Base-by-base conservation (phyloP, 1,140 invertebrate species). In the Drosophila sturtevanti region DNA sequence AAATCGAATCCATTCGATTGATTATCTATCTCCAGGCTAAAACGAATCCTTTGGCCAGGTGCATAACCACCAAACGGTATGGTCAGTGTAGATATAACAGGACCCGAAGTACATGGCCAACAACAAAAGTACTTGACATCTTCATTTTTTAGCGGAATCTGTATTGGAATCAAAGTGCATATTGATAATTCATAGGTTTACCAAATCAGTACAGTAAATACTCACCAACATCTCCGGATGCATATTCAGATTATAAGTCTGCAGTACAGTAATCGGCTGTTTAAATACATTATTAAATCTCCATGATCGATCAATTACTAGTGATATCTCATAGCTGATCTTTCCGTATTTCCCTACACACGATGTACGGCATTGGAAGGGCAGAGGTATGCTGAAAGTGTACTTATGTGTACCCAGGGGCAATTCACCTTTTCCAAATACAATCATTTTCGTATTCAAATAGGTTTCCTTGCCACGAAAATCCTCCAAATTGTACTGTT, bases 231-330 rank as follows among this genome's bases (percentile, higher is more conserved):
- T 61, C 10, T 87, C 70, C 2, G 91, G 71, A 44, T 94, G 93
- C 80, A 93, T 92, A 91, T 96, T 97, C 12, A 97, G 93, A 92
- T 97, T 95, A 52, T 95, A 93, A 6, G 94, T 94, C 63, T 94
- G 93, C n/a, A 96, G 92, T 5, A 97, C 94, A 4, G 95, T 96
- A 74, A 97, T 95, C 0, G 94, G 94, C 71, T 93, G 93, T 90
- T 95, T 96, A 38, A 93, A 93, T 66, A 95, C 94, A 71, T 95
- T 94, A 91, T 96, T 95, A 77, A 95, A 95, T 31, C 94, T 94
- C 95, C 95, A 96, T 16, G 95, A 95, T 27, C 95, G 93, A 91
- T 96, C 95, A 66, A 97, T 80, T 3, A 79, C 58, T 4, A 92
- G 94, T 81, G 95, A 95, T 1, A 95, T 90, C 68, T 93, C 95